A percentile compares a stretch with the other conserved stretches of the same genome.
These are phyloP conservation scores for Passer montanus DNA, from an alignment of 2,113 vertebrate species.

Conservation along the genomic window DNA sequence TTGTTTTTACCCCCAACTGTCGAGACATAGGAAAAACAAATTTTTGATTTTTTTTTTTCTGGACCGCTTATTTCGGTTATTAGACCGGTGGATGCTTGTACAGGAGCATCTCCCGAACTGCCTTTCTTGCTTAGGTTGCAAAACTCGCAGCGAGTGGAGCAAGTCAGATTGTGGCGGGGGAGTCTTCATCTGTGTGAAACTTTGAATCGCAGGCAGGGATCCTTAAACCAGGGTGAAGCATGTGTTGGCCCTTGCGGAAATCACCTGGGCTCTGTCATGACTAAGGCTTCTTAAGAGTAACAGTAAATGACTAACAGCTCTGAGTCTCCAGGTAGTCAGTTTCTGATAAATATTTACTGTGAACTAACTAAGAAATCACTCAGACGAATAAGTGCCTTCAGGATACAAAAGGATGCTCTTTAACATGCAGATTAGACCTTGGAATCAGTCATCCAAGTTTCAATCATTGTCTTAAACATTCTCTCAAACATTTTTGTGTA, in stretches of 20 bases:
- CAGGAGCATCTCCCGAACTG: neutral
- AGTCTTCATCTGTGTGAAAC: neutral
- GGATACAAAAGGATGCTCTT: neutral
- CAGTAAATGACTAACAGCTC: neutral
- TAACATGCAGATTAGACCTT: neutral
- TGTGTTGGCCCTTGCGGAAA: neutral
- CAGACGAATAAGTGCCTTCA: neutral
- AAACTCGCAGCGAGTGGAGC: conserved; percentile 17
- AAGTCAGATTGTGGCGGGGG: neutral
- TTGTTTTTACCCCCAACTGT: neutral
- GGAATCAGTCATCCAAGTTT: neutral
- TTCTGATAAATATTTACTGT: conserved; percentile 38
- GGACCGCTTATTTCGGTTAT: neutral
- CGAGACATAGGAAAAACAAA: neutral
- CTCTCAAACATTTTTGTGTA: neutral
- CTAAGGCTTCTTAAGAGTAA: conserved; percentile 41
- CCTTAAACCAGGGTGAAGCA: neutral
- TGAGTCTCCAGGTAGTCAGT: neutral
- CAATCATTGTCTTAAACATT: neutral
- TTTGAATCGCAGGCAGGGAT: neutral
- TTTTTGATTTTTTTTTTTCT: neutral
- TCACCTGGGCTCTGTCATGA: conserved; percentile 24
- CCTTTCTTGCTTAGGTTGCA: conserved; percentile 19
- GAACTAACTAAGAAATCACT: neutral
- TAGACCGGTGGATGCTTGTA: neutral